Percentiles rank a stretch among this genome's conserved stretches.
Conservation (phyloP, 35 echinoderm and acorn worm species). For the Anneissia japonica region DNA sequence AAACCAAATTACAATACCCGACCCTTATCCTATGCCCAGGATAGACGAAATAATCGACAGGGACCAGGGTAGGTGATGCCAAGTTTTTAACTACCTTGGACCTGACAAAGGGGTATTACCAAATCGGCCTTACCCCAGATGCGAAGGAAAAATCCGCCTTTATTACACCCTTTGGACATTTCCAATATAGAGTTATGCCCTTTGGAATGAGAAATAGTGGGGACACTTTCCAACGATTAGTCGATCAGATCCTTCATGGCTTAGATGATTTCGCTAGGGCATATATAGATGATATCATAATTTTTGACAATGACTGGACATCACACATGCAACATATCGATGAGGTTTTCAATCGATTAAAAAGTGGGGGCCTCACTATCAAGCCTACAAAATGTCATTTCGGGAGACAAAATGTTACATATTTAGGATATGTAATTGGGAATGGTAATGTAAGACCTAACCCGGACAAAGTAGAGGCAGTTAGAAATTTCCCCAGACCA, state of each 20-base stretch:
- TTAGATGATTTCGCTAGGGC: too few relatives aligned
- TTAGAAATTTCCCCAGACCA: neutral
- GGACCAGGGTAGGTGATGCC: neutral
- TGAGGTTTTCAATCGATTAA: neutral
- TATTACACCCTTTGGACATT: constrained; percentile 10
- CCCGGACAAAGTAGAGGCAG: neutral
- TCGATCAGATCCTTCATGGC: neutral
- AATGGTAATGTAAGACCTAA: neutral
- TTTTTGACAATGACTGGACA: neutral
- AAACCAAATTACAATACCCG: too few relatives aligned
- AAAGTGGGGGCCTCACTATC: neutral
- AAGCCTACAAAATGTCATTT: constrained; percentile 1
- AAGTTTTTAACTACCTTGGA: constrained; percentile 23
- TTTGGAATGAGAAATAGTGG: constrained; percentile 16
- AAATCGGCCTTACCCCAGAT: neutral
- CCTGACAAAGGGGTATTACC: constrained; percentile 23
- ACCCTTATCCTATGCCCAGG: neutral
- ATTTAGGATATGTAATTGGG: neutral
- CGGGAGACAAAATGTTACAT: neutral
- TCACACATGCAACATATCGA: neutral
- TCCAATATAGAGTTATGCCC: constrained; percentile 19
- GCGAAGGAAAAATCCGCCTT: constrained; percentile 33
- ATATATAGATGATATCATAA: neutral
- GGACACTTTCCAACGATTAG: neutral
- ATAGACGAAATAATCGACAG: neutral